Evolutionary conservation across 2,797 vertebrate genomes (phyloP), one percentile per base, ranked within the genome.

Genomic region (Spinibarbus caldwelli): DNA sequence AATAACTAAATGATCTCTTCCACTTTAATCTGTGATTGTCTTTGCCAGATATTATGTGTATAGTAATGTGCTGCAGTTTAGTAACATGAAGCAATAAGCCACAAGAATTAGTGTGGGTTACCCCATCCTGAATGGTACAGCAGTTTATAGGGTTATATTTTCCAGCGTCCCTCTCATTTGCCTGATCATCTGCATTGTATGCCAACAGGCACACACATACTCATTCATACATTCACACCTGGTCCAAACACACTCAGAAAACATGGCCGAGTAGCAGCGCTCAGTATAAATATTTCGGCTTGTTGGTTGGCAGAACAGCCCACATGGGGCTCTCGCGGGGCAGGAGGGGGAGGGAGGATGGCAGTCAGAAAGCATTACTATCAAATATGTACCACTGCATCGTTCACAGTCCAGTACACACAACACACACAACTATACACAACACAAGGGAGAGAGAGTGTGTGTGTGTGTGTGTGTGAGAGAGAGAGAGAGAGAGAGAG

Each of bases 251-350:
- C 49, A 82, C 70, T 82, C 38, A 87, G 38, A 47, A 54, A 85
- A 81, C 66, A 83, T 26, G 45, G 11, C 36, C 45, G 59, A 54
- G 21, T 21, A 5, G 67, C 57, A 78, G 68, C 70, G 26, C 82
- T 83, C 87, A 89, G 86, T 93, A 91, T 93, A 93, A 91, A 92
- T 93, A 93, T 93, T 93, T 90, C 88, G 84, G 80, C 89, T 90
- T 86, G 88, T 91, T 76, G 83, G 87, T 89, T 78, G 87, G 87
- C 73, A 88, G 76, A 88, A 87, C 67, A 90, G 83, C 77, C 71
- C 67, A 85, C 38, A 81, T 29, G 36, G 76, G 9, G 49, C 21
- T 59, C 75, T 85, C 85, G 76, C 14, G 79, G 86, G 84, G 70
- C 31, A 41, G 71, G 72, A 36, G 70, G 81, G 78, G 52, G 38